phyloP scores from a whole-genome alignment of 2,888 invertebrate genomes.

The Dicyrtomina minuta region DNA sequence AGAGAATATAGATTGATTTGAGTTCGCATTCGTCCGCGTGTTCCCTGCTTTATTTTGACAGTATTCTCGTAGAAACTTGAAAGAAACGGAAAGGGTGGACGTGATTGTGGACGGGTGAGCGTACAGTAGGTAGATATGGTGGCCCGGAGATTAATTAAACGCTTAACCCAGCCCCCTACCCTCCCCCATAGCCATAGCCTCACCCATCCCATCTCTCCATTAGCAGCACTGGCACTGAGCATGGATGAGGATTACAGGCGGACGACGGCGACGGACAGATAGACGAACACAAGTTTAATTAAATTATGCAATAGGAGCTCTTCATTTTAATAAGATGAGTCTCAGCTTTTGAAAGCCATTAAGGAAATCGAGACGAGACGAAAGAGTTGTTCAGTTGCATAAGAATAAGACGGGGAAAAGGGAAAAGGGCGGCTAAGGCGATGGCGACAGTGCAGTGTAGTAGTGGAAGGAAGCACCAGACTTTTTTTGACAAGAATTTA shows the following conservation, averaged over 20 bases:
- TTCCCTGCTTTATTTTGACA: no score
- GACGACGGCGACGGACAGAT: constrained; percentile 2
- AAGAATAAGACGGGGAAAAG: neutral
- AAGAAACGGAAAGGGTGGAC: neutral
- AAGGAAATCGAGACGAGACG: constrained; percentile 10
- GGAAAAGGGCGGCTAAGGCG: neutral
- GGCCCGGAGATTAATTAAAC: constrained; percentile 16
- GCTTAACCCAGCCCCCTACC: no score
- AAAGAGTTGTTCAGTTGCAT: neutral
- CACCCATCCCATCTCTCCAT: no score
- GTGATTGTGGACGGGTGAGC: neutral
- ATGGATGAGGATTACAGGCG: no score
- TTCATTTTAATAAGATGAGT: constrained; percentile 14
- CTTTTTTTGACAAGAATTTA: no score
- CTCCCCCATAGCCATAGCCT: no score
- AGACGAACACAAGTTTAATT: constrained; percentile 15
- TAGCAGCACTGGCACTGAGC: no score
- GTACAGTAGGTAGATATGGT: neutral
- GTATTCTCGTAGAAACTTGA: no score
- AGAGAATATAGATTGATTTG: no score
- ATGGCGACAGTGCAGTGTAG: neutral
- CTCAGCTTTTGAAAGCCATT: constrained; percentile 6
- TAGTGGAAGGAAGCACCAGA: no score
- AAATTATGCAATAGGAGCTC: constrained; percentile 18
- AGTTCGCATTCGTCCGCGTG: no score